Percentiles rank a stretch among this genome's conserved stretches.
Evolutionary conservation across 2,888 invertebrate genomes (phyloP).

Genomic region (Drosophila stalkeri): DNA sequence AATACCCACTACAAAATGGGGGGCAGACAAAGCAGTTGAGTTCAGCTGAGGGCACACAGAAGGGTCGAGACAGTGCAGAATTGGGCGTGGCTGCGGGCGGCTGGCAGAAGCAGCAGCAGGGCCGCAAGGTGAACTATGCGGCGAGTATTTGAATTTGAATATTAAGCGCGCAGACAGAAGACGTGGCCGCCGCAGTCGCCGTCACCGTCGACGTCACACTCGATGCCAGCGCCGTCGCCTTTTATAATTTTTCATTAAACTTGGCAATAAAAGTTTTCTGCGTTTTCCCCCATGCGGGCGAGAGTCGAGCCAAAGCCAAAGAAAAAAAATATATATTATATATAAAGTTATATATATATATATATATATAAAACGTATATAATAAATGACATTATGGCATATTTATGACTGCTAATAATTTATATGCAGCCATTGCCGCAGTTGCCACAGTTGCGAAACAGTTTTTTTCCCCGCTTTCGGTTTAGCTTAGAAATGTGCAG

Average conservation of each 20-base stretch:
- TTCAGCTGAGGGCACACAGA: slow-evolving; percentile 21
- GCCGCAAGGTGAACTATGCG: slow-evolving; percentile 75
- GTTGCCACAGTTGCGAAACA: slow-evolving; percentile 53
- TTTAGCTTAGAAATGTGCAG: slow-evolving; percentile 50
- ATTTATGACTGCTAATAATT: slow-evolving; percentile 81
- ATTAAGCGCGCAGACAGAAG: slow-evolving; percentile 54
- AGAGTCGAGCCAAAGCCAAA: slow-evolving; percentile 23
- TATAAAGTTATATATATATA: background rate
- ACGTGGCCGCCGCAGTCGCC: slow-evolving; percentile 9
- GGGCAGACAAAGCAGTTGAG: slow-evolving; percentile 45
- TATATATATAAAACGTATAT: slow-evolving; percentile 69
- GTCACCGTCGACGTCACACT: slow-evolving; percentile 28
- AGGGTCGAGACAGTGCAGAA: slow-evolving; percentile 12
- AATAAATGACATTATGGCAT: slow-evolving; percentile 80
- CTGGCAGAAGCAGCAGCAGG: slow-evolving; percentile 16
- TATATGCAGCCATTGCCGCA: slow-evolving; percentile 69
- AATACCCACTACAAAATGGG: slow-evolving; percentile 74
- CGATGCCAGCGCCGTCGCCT: slow-evolving; percentile 64
- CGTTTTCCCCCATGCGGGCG: slow-evolving; percentile 68
- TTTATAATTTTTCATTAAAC: slow-evolving; percentile 83
- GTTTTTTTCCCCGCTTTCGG: slow-evolving; percentile 15
- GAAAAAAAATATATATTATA: slow-evolving; percentile 54
- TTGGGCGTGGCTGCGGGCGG: background rate
- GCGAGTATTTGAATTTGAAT: slow-evolving; percentile 66
- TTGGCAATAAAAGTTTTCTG: slow-evolving; percentile 82